phyloP scores from a whole-genome alignment of 2,888 invertebrate species.

The Osmoderma eremita region DNA sequence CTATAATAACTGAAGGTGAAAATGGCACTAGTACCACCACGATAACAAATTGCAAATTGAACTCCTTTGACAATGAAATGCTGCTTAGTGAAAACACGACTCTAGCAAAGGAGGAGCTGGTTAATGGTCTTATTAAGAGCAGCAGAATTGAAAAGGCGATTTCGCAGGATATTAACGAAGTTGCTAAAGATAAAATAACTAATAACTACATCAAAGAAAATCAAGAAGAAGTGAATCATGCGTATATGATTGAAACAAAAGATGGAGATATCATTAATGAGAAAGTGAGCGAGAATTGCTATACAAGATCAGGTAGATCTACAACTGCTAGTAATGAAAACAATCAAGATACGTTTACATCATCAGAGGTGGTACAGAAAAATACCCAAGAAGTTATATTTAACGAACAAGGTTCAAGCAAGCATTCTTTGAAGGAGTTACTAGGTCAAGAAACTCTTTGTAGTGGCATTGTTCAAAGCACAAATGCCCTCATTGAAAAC shows the following conservation, averaged over 20 bases:
- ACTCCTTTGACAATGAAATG: slow-evolving; percentile 11
- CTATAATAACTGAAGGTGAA: slow-evolving; percentile 14
- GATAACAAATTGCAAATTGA: slow-evolving; percentile 7
- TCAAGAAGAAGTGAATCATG: slow-evolving; percentile 17
- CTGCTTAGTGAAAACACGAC: background rate
- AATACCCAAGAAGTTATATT: slow-evolving; percentile 13
- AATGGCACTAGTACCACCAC: slow-evolving; percentile 3
- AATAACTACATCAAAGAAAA: slow-evolving; percentile 21
- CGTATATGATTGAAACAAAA: slow-evolving; percentile 16
- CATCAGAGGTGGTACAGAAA: background rate
- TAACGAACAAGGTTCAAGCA: slow-evolving; percentile 9
- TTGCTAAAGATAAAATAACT: background rate
- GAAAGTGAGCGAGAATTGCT: slow-evolving; percentile 21
- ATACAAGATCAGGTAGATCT: slow-evolving; percentile 14
- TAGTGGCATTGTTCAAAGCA: slow-evolving; percentile 27
- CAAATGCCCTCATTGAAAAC: slow-evolving; percentile 23
- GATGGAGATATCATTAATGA: slow-evolving; percentile 25
- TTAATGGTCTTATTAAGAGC: slow-evolving; percentile 17
- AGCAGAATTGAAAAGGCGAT: slow-evolving; percentile 15
- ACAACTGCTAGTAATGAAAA: background rate
- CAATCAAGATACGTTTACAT: background rate
- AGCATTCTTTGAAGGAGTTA: slow-evolving; percentile 6
- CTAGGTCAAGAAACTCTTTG: slow-evolving; percentile 6
- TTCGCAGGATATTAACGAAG: background rate
- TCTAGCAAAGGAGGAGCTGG: slow-evolving; percentile 10